phyloP scores from a whole-genome alignment of 1,140 invertebrate genomes.

The Eulimnadia texana region DNA sequence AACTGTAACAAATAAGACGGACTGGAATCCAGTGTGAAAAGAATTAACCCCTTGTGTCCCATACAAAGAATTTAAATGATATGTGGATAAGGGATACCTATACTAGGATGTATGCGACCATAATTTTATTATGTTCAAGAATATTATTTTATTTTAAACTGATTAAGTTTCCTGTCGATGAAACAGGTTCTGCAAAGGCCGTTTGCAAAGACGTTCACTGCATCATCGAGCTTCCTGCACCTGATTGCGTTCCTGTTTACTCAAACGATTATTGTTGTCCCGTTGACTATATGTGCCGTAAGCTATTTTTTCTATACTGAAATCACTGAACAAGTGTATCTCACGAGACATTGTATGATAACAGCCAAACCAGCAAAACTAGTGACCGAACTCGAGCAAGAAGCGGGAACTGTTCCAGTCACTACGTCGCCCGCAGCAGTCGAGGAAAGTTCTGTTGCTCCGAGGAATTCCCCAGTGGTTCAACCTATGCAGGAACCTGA shows the following conservation, averaged over 20 bases:
- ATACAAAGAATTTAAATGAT: too few relatives aligned
- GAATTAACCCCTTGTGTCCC: neutral
- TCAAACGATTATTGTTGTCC: conserved; percentile 1
- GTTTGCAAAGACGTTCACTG: conserved; percentile 10
- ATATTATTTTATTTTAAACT: neutral
- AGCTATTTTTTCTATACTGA: neutral
- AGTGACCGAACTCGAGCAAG: neutral
- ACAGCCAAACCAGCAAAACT: neutral
- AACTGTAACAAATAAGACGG: neutral
- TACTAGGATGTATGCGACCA: too few relatives aligned
- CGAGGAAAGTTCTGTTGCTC: too few relatives aligned
- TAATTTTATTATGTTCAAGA: too few relatives aligned
- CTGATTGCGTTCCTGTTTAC: conserved; percentile 14
- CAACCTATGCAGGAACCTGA: neutral
- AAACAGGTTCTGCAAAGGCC: conserved; percentile 1
- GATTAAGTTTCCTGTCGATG: neutral
- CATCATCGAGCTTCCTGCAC: neutral
- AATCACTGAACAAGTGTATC: neutral
- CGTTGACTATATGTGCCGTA: conserved; percentile 1
- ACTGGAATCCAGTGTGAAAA: neutral
- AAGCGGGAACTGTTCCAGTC: conserved; percentile 3
- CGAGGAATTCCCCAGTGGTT: neutral
- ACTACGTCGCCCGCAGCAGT: neutral
- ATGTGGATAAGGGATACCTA: too few relatives aligned
- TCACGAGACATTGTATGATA: neutral